Evolutionary conservation across 2,888 invertebrate species (phyloP).

Genomic region (Drosophila colorata): DNA sequence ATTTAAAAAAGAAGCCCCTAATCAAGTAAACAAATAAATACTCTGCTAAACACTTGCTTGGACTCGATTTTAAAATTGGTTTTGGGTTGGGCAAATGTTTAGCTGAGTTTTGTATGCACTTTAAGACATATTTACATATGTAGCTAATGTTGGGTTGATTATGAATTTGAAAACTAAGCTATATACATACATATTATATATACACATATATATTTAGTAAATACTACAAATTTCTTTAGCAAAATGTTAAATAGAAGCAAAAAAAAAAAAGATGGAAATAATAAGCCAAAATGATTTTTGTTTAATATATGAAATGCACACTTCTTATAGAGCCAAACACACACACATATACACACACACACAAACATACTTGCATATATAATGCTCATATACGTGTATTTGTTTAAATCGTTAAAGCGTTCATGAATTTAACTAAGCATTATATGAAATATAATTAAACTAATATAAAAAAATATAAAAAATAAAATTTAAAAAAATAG

Average conservation of each 20-base stretch:
- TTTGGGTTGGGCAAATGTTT: background rate
- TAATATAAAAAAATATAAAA: constrained; percentile 22
- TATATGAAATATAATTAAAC: constrained; percentile 45
- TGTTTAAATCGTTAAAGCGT: constrained; percentile 68
- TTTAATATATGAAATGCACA: constrained; percentile 42
- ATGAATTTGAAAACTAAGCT: constrained; percentile 44
- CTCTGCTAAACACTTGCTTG: constrained; percentile 16
- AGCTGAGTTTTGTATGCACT: constrained; percentile 31
- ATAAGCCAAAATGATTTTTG: constrained; percentile 29
- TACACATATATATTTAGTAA: constrained; percentile 43
- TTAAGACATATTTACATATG: constrained; percentile 59
- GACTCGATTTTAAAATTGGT: background rate
- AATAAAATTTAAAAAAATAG: constrained; percentile 38
- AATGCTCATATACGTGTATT: constrained; percentile 75
- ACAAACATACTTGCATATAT: constrained; percentile 52
- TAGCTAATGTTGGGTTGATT: constrained; percentile 77
- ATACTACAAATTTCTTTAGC: constrained; percentile 66
- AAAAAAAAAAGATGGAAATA: constrained; percentile 20
- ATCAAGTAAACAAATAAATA: constrained; percentile 12
- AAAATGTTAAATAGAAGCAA: constrained; percentile 54
- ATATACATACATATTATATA: constrained; percentile 34
- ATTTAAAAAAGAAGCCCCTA: constrained; percentile 13
- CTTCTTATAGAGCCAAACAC: constrained; percentile 32
- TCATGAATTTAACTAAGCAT: constrained; percentile 57
- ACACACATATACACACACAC: constrained; percentile 25